Evolutionary conservation across 1,140 invertebrate species (phyloP).

Genomic region (Lepidurus packardi): DNA sequence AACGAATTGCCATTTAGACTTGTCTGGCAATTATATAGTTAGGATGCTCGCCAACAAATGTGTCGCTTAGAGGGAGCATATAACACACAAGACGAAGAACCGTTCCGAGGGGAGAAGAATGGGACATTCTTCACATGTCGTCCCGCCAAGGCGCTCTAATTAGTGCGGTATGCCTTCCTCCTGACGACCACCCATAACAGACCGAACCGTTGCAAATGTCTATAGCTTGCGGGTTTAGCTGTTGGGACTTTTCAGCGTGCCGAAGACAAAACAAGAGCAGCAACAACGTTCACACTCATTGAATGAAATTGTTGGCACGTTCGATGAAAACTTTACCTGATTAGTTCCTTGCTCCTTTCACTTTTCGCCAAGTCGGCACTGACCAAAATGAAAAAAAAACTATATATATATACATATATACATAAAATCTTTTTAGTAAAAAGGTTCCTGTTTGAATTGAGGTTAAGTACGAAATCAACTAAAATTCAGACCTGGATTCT

Average conservation of each 20-base stretch:
- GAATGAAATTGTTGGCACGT: constrained; percentile 18
- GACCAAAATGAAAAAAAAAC: background rate
- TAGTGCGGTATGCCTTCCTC: background rate
- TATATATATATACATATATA: too few species aligned
- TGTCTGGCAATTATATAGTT: constrained; percentile 16
- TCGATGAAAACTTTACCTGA: background rate
- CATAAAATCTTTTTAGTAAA: background rate
- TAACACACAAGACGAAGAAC: background rate
- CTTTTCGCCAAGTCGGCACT: background rate
- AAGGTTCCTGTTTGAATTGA: background rate
- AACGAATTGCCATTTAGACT: constrained; percentile 5
- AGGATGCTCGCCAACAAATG: constrained; percentile 1
- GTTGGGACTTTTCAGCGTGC: background rate
- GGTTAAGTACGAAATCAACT: background rate
- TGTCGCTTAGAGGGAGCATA: background rate
- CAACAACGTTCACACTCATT: constrained; percentile 14
- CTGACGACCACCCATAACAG: constrained; percentile 13
- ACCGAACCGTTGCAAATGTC: background rate
- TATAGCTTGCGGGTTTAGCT: background rate
- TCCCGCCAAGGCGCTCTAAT: constrained; percentile 20
- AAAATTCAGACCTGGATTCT: background rate
- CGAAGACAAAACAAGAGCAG: background rate
- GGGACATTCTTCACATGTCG: constrained; percentile 17
- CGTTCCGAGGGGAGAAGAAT: background rate
- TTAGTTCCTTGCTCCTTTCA: background rate